Percentiles rank a stretch among this genome's conserved stretches.
These are phyloP conservation scores for Rotaria macrura DNA, from an alignment of 2,888 invertebrate species.

Conservation along the genomic window DNA sequence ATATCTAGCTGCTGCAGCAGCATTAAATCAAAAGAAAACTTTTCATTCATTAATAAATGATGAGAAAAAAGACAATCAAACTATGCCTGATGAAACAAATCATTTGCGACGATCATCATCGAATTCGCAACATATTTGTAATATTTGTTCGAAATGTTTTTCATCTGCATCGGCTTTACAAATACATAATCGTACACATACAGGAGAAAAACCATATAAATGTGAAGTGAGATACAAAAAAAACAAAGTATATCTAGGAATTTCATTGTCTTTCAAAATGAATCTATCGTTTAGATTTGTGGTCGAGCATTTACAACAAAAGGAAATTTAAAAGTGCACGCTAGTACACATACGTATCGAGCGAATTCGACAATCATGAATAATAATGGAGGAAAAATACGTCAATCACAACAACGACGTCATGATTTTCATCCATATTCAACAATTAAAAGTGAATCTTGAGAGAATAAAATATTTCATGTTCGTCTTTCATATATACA, in stretches of 20 bases:
- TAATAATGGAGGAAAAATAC: background rate
- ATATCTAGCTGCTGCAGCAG: background rate
- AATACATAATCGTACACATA: slow-evolving; percentile 96
- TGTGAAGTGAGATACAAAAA: slow-evolving; percentile 60
- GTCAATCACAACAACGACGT: background rate
- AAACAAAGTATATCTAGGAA: background rate
- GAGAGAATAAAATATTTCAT: background rate
- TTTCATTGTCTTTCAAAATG: background rate
- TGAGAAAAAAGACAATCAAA: background rate
- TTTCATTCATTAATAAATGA: background rate
- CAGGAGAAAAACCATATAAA: slow-evolving; percentile 91
- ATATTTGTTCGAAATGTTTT: slow-evolving; percentile 95
- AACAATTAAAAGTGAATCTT: background rate
- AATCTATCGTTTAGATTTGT: slow-evolving; percentile 38
- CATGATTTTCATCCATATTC: background rate
- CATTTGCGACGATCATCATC: background rate
- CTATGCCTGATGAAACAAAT: background rate
- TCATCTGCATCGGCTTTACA: slow-evolving; percentile 92
- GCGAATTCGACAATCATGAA: background rate
- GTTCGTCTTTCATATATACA: background rate
- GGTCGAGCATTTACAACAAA: slow-evolving; percentile 79
- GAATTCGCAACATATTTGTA: slow-evolving; percentile 70
- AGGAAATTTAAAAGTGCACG: slow-evolving; percentile 92
- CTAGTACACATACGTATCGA: slow-evolving; percentile 70
- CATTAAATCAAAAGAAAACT: background rate